Conservation (phyloP, 2,797 vertebrate genomes). For the Leptoclinus maculatus region DNA sequence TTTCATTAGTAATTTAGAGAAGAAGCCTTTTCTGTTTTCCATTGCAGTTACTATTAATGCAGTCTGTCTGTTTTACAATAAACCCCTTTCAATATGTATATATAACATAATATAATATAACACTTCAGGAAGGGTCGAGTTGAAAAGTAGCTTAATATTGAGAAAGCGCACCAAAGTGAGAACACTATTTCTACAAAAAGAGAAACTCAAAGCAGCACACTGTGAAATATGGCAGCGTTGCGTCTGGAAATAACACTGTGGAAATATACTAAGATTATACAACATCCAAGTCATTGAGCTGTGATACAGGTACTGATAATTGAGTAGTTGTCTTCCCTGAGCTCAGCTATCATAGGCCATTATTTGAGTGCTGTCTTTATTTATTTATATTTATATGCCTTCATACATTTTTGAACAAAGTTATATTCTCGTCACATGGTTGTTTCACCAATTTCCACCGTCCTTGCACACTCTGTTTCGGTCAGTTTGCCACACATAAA, state of each 20-base stretch:
- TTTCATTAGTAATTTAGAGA: background rate
- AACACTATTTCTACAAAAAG: background rate
- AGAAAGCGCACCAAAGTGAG: background rate
- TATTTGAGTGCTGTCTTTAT: background rate
- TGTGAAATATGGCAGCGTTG: too few species aligned
- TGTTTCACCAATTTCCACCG: background rate
- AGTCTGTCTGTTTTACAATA: background rate
- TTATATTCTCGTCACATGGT: background rate
- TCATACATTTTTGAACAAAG: slow-evolving; percentile 13
- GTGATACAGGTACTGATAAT: background rate
- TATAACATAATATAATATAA: too few species aligned
- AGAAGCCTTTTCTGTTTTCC: background rate
- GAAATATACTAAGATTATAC: background rate
- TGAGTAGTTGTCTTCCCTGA: background rate
- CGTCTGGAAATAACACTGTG: too few species aligned
- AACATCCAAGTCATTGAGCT: background rate
- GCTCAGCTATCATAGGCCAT: background rate
- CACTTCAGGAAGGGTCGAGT: background rate
- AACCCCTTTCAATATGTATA: background rate
- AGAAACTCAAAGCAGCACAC: background rate
- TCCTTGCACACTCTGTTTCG: background rate
- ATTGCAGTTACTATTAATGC: background rate
- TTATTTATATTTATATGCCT: background rate
- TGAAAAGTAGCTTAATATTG: background rate
- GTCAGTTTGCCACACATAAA: background rate